Percentiles rank a stretch among this genome's conserved stretches.
Conservation (phyloP, 2,113 vertebrate species). For the Panurus biarmicus region DNA sequence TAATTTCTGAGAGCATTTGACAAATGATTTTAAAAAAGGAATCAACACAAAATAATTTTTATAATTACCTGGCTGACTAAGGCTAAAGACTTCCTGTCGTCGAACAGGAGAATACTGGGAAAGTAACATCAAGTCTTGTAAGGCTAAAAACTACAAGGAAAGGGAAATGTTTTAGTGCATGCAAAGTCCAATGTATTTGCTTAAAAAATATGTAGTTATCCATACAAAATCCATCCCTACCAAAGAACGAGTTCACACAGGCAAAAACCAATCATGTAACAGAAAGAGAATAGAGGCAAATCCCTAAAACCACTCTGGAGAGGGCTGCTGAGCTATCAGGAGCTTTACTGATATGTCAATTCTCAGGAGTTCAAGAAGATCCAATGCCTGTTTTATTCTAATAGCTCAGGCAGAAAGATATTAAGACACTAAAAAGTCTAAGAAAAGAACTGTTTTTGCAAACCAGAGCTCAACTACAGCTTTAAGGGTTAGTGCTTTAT, state of each 20-base stretch:
- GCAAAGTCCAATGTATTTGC: neutral
- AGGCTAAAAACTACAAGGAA: slow-evolving; percentile 84
- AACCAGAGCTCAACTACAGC: neutral
- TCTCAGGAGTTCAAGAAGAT: neutral
- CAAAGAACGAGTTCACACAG: neutral
- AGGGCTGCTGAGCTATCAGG: neutral
- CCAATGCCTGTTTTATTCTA: neutral
- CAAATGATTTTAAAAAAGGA: neutral
- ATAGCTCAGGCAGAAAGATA: neutral
- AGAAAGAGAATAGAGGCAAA: neutral
- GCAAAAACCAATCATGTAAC: neutral
- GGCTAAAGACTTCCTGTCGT: slow-evolving; percentile 89
- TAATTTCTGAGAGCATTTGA: neutral
- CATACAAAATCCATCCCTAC: neutral
- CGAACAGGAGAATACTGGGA: slow-evolving; percentile 87
- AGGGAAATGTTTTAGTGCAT: neutral
- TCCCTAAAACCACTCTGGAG: neutral
- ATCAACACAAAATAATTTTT: neutral
- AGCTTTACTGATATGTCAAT: neutral
- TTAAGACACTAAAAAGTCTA: neutral
- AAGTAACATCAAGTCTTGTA: slow-evolving; percentile 91
- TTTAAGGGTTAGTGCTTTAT: neutral
- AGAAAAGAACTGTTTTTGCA: neutral
- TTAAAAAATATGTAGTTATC: neutral
- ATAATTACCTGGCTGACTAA: slow-evolving; percentile 91